Evolutionary conservation across 2,113 vertebrate genomes (phyloP).

Genomic region (human (Homo sapiens)): DNA sequence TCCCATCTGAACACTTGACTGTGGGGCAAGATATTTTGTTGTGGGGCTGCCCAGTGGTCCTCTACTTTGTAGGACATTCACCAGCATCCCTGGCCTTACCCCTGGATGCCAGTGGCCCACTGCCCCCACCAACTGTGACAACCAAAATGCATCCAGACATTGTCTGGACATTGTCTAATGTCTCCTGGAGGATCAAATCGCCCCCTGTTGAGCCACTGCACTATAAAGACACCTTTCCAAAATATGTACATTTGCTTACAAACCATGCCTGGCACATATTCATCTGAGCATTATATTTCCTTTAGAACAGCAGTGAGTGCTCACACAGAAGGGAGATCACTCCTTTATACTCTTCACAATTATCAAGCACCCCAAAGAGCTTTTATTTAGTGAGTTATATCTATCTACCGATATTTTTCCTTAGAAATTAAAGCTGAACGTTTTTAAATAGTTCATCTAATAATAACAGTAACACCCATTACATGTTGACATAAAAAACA

Average conservation of each 20-base stretch:
- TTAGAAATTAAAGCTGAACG: neutral
- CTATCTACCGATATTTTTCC: neutral
- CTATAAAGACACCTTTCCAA: neutral
- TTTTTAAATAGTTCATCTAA: neutral
- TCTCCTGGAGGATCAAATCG: neutral
- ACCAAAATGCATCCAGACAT: neutral
- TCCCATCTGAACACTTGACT: fast-evolving
- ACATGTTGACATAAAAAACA: neutral
- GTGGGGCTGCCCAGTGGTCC: neutral
- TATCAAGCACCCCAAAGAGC: neutral
- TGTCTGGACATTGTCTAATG: too few species aligned
- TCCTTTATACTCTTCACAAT: neutral
- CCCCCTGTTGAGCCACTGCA: neutral
- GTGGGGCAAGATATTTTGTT: too few species aligned
- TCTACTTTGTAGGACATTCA: neutral
- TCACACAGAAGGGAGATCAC: neutral
- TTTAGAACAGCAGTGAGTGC: neutral
- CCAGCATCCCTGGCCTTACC: neutral
- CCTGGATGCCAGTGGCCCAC: neutral
- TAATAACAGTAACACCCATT: neutral
- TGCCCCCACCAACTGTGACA: too few species aligned
- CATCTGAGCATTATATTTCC: fast-evolving
- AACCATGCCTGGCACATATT: fast-evolving
- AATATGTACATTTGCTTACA: fast-evolving
- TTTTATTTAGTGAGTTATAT: neutral